phyloP scores from a whole-genome alignment of 1,140 invertebrate genomes.

The Drosophila neocordata region DNA sequence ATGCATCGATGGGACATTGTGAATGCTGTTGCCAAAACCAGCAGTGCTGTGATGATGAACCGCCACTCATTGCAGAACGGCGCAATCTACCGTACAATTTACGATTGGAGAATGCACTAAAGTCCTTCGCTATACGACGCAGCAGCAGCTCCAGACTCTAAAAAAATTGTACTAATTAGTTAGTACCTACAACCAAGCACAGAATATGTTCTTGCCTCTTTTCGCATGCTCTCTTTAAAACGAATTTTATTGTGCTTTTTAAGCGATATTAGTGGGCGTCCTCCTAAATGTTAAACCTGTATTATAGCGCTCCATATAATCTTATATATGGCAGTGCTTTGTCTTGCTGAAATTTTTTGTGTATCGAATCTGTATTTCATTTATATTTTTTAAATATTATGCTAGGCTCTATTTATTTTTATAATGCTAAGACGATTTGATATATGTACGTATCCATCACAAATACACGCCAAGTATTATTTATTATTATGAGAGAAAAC shows the following conservation, averaged over 20 bases:
- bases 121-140: constrained; percentile 71
- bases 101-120: constrained; percentile 69
- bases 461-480: constrained; percentile 71
- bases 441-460: constrained; percentile 38
- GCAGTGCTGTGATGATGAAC: constrained; percentile 48
- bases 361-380: constrained; percentile 71
- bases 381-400: constrained; percentile 59
- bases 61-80: constrained; percentile 46
- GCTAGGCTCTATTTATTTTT: constrained; percentile 65
- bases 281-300: constrained; percentile 48
- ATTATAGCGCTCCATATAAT: constrained; percentile 22
- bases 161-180: constrained; percentile 13
- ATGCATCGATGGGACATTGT: constrained; percentile 36
- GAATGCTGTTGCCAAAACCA: constrained; percentile 52
- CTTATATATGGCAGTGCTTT: constrained; percentile 7
- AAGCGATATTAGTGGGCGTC: constrained; percentile 45
- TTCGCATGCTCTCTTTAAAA: constrained; percentile 40
- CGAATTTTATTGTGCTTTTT: constrained; percentile 59
- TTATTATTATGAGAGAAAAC: constrained; percentile 57
- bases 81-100: constrained; percentile 63
- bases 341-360: constrained; percentile 32
- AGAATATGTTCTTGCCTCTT: constrained; percentile 51
- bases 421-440: constrained; percentile 38
- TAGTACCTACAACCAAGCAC: neutral
- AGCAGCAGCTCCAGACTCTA: constrained; percentile 73